Base-by-base conservation (phyloP, 2,113 vertebrate genomes). In the Anarhynchus alexandrinus region DNA sequence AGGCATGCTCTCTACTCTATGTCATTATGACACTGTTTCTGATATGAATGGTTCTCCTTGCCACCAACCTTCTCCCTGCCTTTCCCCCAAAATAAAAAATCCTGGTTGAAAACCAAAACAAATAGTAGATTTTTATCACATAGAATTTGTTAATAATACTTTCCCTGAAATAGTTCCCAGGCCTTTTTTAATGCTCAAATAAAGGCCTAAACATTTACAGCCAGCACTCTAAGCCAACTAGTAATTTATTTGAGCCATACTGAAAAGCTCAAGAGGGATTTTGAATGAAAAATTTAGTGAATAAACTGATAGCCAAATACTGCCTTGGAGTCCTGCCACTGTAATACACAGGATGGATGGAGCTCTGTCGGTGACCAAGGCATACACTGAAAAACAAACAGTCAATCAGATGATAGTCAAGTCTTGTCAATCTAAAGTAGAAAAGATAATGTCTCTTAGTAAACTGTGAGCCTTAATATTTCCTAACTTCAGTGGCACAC, bases 181-280 rank as follows among this genome's bases (percentile, higher is more conserved):
- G 93, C 84, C 86, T 95, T 94, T 96, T 95, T 93, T 55, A 94
- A 95, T 86, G 82, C 42, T 95, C 38, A 96, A 95, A 93, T 94
- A 95, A 91, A 97, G 95, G 89, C 86, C 71, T 74, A 96, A 95
- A 96, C 93, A 91, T 97, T 96, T 97, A 97, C 91, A 85, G 96
- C 89, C 89, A 96, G 89, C 54, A 67, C n/a, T 80, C 67, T 47
- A 93, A 95, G 97, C 94, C 97, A 97, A 94, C 94, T 90, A 95
- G 93, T 97, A 97, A 96, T 95, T 97, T 96, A 96, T 94, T 73
- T 93, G 84, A 91, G 54, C 94, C 95, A 96, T 91, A 96, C 84
- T 97, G 89, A 89, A 94, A 96, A 96, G 92, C 95, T 97, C 95
- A 94, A 91, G 92, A 88, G 97, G 88, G 92, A 88, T 96, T 97